Conservation (phyloP, 2,888 invertebrate species). For the Busseola fusca region DNA sequence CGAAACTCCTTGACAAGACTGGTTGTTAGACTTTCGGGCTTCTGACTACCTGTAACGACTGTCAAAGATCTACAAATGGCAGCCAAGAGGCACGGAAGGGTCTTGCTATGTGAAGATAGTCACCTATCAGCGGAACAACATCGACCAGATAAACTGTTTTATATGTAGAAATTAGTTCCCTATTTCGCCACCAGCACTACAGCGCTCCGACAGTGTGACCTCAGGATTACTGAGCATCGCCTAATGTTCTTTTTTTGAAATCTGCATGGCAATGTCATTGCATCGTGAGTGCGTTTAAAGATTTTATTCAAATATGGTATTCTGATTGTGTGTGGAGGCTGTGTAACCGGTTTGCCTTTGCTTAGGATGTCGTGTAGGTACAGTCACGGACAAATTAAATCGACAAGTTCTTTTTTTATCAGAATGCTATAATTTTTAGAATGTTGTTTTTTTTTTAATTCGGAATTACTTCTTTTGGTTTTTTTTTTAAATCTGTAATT, state of each 20-base stretch:
- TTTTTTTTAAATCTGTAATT: too few relatives aligned
- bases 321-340: conserved; percentile 16
- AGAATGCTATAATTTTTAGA: too few relatives aligned
- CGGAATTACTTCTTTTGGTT: too few relatives aligned
- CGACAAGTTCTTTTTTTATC: background rate
- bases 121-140: background rate
- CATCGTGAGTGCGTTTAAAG: conserved; percentile 6
- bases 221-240: conserved; percentile 6
- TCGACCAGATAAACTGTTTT: background rate
- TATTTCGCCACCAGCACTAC: background rate
- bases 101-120: background rate
- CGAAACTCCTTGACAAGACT: too few relatives aligned
- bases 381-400: conserved; percentile 39
- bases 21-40: background rate
- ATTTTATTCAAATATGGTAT: conserved; percentile 34
- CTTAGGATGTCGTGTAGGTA: conserved; percentile 29
- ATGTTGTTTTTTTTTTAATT: too few relatives aligned
- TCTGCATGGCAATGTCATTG: conserved; percentile 36
- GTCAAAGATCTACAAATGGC: too few relatives aligned
- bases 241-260: conserved; percentile 36
- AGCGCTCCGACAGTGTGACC: conserved; percentile 29
- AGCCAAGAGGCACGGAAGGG: too few relatives aligned
- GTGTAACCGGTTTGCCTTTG: conserved; percentile 30
- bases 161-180: conserved; percentile 1
- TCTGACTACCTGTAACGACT: background rate